Conservation (phyloP, 92 coral and sea anemone genomes). For the Actinostola sp. region DNA sequence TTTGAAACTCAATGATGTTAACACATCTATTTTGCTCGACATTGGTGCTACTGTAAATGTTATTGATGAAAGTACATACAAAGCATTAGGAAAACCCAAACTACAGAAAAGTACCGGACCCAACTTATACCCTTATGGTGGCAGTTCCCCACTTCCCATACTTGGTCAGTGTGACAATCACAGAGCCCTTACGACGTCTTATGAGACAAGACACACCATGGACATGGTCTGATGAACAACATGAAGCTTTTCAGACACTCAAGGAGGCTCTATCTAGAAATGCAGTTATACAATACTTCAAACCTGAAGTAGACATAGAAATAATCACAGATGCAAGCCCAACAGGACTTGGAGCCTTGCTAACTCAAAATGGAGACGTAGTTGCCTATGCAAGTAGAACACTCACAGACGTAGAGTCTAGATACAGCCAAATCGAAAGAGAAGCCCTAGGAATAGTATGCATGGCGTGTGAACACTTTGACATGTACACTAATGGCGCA, state of each 20-base stretch:
- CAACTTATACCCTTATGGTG: slow-evolving; percentile 22
- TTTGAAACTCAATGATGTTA: slow-evolving; percentile 29
- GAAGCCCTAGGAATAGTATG: slow-evolving; percentile 51
- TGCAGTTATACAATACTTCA: slow-evolving; percentile 53
- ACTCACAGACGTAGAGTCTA: slow-evolving; percentile 26
- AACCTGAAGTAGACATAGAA: slow-evolving; percentile 25
- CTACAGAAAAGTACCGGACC: neutral
- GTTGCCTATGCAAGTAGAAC: slow-evolving; percentile 49
- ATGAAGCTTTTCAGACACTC: slow-evolving; percentile 48
- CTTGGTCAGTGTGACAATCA: slow-evolving; percentile 4
- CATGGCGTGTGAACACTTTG: slow-evolving; percentile 40
- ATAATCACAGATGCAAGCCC: slow-evolving; percentile 54
- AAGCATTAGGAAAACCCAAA: slow-evolving; percentile 12
- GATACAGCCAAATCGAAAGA: slow-evolving; percentile 48
- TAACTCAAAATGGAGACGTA: slow-evolving; percentile 44
- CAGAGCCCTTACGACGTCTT: no score
- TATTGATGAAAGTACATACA: slow-evolving; percentile 28
- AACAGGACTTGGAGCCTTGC: slow-evolving; percentile 33
- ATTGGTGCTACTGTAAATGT: slow-evolving; percentile 57
- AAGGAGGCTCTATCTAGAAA: slow-evolving; percentile 34
- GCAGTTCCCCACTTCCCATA: neutral
- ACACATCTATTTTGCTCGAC: slow-evolving; percentile 48
- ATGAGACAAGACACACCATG: no score
- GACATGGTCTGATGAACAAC: slow-evolving; percentile 49
- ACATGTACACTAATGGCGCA: slow-evolving; percentile 50